These are phyloP conservation scores for Pseudomyrmex sp. DNA, from an alignment of 1,140 invertebrate species.

Conservation along the genomic window DNA sequence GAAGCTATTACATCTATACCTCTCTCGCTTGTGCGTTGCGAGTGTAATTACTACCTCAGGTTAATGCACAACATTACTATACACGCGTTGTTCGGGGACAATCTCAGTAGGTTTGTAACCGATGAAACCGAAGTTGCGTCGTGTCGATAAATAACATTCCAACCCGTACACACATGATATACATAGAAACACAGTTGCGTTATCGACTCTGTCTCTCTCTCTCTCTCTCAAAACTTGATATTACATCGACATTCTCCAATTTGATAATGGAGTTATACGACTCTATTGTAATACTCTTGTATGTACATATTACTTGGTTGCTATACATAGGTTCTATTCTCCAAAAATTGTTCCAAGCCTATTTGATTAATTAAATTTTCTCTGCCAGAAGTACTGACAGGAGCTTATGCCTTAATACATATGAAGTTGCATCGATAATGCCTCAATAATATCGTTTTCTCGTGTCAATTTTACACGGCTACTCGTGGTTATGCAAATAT, in stretches of 20 bases:
- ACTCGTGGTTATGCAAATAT: constrained; percentile 28
- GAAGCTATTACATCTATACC: constrained; percentile 11
- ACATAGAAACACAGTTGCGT: not conserved
- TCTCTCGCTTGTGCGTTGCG: constrained; percentile 11
- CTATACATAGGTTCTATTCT: not conserved
- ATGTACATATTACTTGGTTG: not conserved
- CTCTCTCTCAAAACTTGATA: not conserved
- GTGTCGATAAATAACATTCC: constrained; percentile 14
- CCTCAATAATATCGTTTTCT: not conserved
- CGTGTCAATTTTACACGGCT: constrained; percentile 36
- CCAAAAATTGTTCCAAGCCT: not conserved
- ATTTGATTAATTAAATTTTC: not conserved
- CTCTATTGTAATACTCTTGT: constrained; percentile 1
- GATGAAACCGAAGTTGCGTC: constrained; percentile 20
- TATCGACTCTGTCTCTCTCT: constrained; percentile 6
- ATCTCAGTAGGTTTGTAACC: not conserved
- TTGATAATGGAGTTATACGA: not conserved
- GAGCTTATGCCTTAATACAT: no score
- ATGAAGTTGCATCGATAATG: no score
- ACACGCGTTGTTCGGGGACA: not conserved
- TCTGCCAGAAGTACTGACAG: not conserved
- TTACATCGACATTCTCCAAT: not conserved
- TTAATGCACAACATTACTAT: constrained; percentile 40
- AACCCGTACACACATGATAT: not conserved
- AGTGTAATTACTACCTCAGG: constrained; percentile 30